phyloP scores from a whole-genome alignment of 92 coral and sea anemone genomes.

The Hydrozoanthus gracilis region DNA sequence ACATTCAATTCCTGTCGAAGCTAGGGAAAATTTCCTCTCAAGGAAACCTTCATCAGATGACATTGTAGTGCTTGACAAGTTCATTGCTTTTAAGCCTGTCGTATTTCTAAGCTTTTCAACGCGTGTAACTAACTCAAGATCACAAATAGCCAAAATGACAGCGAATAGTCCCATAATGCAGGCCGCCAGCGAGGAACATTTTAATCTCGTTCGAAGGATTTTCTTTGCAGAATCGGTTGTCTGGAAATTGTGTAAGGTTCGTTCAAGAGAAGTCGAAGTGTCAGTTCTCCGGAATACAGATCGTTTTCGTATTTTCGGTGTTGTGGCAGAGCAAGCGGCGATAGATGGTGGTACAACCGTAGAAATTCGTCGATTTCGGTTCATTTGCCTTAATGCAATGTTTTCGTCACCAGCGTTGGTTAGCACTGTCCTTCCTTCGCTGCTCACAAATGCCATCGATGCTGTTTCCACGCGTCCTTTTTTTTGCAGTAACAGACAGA shows the following conservation, averaged over 20 bases:
- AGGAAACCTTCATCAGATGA: conserved; percentile 60
- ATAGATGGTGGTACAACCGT: conserved; percentile 55
- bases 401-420: not conserved
- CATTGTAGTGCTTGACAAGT: conserved; percentile 28
- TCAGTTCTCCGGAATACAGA: conserved; percentile 28
- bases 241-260: conserved; percentile 72
- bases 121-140: conserved; percentile 78
- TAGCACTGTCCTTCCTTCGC: not conserved
- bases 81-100: conserved; percentile 44
- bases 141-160: conserved; percentile 72
- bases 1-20: conserved; percentile 74
- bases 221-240: conserved; percentile 84
- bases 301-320: not conserved
- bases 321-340: not conserved
- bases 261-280: conserved; percentile 61
- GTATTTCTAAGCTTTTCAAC: conserved; percentile 18
- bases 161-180: conserved; percentile 78
- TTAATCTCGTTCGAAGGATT: conserved; percentile 71
- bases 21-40: conserved; percentile 13
- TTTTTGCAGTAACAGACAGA: not conserved
- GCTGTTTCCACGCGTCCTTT: not conserved
- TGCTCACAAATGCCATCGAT: conserved; percentile 15
- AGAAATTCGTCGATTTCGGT: conserved; percentile 11
- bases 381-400: conserved; percentile 13
- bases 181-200: conserved; percentile 74